Evolutionary conservation across 2,113 vertebrate genomes (phyloP).

Genomic region (Pygoscelis antarcticus): DNA sequence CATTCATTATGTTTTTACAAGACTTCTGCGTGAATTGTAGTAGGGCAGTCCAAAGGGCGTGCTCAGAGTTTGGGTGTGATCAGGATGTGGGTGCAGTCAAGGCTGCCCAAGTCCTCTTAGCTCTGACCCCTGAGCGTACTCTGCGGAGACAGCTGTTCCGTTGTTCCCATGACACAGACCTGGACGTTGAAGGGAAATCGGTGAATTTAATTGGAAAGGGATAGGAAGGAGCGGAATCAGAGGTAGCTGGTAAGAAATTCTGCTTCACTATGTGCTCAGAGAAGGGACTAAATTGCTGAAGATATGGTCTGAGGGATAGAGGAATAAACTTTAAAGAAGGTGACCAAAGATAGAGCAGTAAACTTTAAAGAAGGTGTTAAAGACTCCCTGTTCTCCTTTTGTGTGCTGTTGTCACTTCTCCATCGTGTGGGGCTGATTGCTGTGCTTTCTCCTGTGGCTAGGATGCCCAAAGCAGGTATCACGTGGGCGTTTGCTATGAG

Average conservation of each 20-base stretch:
- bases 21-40: background rate
- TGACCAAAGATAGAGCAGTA: background rate
- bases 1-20: background rate
- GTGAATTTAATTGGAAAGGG: background rate
- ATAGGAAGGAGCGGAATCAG: background rate
- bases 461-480: constrained; percentile 85
- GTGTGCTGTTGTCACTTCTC: background rate
- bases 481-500: constrained; percentile 89
- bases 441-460: constrained; percentile 51
- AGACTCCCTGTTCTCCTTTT: background rate
- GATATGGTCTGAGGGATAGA: background rate
- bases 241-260: background rate
- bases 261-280: background rate
- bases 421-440: background rate
- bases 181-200: background rate
- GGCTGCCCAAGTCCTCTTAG: background rate
- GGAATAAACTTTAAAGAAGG: background rate
- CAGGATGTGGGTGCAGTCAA: constrained; percentile 18
- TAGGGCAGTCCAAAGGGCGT: background rate
- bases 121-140: background rate
- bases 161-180: background rate
- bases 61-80: background rate
- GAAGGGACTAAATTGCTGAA: background rate
- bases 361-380: background rate
- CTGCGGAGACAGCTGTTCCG: background rate